These are phyloP conservation scores for Dryobotodes eremita DNA, from an alignment of 2,888 invertebrate genomes.

Conservation along the genomic window DNA sequence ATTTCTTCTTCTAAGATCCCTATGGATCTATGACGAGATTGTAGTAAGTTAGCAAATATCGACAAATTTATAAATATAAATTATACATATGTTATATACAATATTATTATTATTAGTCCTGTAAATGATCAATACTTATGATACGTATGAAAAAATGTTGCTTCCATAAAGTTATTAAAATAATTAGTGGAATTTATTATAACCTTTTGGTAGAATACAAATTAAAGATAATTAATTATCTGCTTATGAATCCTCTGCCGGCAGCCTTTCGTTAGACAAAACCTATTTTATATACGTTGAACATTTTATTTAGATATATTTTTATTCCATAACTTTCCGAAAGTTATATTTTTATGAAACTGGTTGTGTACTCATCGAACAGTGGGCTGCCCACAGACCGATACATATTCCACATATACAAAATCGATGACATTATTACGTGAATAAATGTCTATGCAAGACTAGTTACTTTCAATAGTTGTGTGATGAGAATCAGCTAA, in stretches of 20 bases:
- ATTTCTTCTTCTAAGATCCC: constrained; percentile 20
- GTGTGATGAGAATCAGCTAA: constrained; percentile 35
- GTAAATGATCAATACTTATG: constrained; percentile 85
- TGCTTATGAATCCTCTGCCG: constrained; percentile 73
- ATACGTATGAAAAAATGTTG: constrained; percentile 86
- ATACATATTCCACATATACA: constrained; percentile 62
- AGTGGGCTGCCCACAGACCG: constrained; percentile 73
- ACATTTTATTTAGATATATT: constrained; percentile 55
- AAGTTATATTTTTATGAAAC: constrained; percentile 65
- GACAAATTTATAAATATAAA: constrained; percentile 81
- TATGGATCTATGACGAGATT: constrained; percentile 64
- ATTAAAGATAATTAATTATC: constrained; percentile 67
- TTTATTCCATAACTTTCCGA: constrained; percentile 45
- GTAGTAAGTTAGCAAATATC: constrained; percentile 88
- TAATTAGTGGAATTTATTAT: constrained; percentile 78
- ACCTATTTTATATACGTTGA: constrained; percentile 56
- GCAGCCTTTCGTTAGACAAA: constrained; percentile 68
- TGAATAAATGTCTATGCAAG: constrained; percentile 62
- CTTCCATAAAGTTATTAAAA: constrained; percentile 85
- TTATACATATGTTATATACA: constrained; percentile 89
- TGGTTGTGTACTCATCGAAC: constrained; percentile 80
- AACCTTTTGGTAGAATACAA: constrained; percentile 76
- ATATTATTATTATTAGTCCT: constrained; percentile 86
- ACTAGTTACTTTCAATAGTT: constrained; percentile 48
- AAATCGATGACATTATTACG: constrained; percentile 49